A percentile compares a stretch with the other conserved stretches of the same genome.
These are phyloP conservation scores for Drosophila kepulauana DNA, from an alignment of 1,140 invertebrate species.

Conservation along the genomic window DNA sequence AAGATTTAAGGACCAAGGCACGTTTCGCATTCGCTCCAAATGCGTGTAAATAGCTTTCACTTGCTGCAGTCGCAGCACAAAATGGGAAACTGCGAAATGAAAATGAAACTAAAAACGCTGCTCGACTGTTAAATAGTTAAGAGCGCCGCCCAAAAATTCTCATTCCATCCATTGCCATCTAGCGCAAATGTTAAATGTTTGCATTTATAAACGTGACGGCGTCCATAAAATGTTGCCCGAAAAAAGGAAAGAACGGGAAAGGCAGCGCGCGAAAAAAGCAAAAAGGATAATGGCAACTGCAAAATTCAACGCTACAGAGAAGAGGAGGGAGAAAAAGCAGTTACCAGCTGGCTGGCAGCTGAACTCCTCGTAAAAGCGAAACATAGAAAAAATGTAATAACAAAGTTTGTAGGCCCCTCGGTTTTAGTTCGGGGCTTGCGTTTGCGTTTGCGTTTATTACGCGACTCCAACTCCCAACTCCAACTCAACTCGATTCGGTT, in stretches of 20 bases:
- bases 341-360: constrained; percentile 9
- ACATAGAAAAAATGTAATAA: constrained; percentile 43
- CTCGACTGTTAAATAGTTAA: constrained; percentile 72
- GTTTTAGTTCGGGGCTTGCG: constrained; percentile 21
- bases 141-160: background rate
- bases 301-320: constrained; percentile 9
- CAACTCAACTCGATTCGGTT: constrained; percentile 11
- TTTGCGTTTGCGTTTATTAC: constrained; percentile 28
- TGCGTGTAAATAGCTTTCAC: constrained; percentile 78
- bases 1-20: constrained; percentile 66
- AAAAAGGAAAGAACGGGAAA: background rate
- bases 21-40: constrained; percentile 67
- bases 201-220: constrained; percentile 61
- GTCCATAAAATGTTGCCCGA: constrained; percentile 39
- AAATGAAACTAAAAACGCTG: constrained; percentile 77
- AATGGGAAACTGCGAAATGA: constrained; percentile 35
- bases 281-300: constrained; percentile 44
- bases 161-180: background rate
- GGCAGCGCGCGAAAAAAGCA: constrained; percentile 28
- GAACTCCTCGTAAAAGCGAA: constrained; percentile 28
- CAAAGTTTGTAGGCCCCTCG: constrained; percentile 43
- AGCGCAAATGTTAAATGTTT: constrained; percentile 47
- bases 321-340: background rate
- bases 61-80: constrained; percentile 50
- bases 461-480: background rate